These are phyloP conservation scores for Mystacides longicornis DNA, from an alignment of 2,888 invertebrate genomes.

Conservation along the genomic window DNA sequence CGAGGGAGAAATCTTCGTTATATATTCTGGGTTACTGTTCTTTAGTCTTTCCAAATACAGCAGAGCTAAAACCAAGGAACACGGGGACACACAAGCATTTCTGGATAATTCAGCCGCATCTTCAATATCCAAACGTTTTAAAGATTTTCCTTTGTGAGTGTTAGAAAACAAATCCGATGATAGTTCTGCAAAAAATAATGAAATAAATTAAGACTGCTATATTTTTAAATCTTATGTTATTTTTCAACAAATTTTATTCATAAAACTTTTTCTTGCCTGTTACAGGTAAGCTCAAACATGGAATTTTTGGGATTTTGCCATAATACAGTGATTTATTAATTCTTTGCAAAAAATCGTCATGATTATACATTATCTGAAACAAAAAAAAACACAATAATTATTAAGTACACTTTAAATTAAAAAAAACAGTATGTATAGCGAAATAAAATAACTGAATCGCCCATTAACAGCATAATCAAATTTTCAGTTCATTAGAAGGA, in stretches of 20 bases:
- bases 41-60: conserved; percentile 89
- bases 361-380: conserved; percentile 55
- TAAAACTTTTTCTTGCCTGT: conserved; percentile 56
- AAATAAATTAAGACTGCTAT: background rate
- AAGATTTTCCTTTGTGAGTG: conserved; percentile 64
- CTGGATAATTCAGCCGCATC: conserved; percentile 70
- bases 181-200: conserved; percentile 53
- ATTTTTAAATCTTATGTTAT: background rate
- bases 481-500: too few relatives aligned
- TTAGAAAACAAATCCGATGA: conserved; percentile 80
- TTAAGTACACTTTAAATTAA: too few relatives aligned
- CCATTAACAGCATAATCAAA: too few relatives aligned
- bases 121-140: conserved; percentile 69
- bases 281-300: conserved; percentile 67
- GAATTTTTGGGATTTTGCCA: conserved; percentile 66
- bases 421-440: too few relatives aligned
- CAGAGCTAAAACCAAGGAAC: conserved; percentile 86
- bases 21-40: conserved; percentile 72
- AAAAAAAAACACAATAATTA: too few relatives aligned
- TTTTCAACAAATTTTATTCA: background rate
- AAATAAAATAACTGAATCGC: too few relatives aligned
- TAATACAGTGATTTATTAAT: conserved; percentile 87
- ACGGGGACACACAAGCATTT: conserved; percentile 82
- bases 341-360: conserved; percentile 71
- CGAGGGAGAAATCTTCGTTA: conserved; percentile 75